A percentile compares a stretch with the other conserved stretches of the same genome.
These are phyloP conservation scores for Chiridota heheva DNA, from an alignment of 35 echinoderm and acorn worm species.

Conservation along the genomic window DNA sequence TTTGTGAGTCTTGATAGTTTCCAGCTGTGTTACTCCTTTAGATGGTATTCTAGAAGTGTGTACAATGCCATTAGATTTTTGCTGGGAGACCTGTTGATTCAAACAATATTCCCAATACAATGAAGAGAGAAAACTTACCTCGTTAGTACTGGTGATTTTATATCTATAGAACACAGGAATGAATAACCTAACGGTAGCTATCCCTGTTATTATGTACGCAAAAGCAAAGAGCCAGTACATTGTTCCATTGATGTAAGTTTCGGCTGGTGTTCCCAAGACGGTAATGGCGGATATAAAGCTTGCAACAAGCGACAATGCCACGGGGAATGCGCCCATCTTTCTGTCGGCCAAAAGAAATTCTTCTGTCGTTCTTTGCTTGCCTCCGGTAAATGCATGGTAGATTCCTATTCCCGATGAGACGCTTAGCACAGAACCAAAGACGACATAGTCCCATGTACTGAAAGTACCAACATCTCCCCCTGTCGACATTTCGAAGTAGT, in stretches of 20 bases:
- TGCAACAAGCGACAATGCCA: conserved; percentile 55
- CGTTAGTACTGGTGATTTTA: conserved; percentile 55
- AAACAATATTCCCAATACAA: no score
- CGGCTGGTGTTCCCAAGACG: conserved; percentile 54
- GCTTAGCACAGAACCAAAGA: conserved; percentile 37
- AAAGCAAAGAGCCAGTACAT: conserved; percentile 43
- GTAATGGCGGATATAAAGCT: conserved; percentile 70
- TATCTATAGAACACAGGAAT: conserved; percentile 54
- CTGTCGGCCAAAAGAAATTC: conserved; percentile 61
- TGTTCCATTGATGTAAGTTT: conserved; percentile 48
- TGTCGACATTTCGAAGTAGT: conserved; percentile 10
- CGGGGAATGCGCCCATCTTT: conserved; percentile 51
- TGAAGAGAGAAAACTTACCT: no score
- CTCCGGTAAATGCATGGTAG: conserved; percentile 51
- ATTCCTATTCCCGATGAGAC: conserved; percentile 62
- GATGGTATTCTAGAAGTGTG: no score
- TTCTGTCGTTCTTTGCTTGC: conserved; percentile 37
- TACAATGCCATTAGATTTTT: no score
- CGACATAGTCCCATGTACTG: conserved; percentile 51
- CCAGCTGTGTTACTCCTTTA: no score
- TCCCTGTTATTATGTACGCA: conserved; percentile 34
- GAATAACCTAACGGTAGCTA: conserved; percentile 39
- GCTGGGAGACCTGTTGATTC: no score
- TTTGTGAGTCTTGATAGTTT: no score
- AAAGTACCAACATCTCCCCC: conserved; percentile 23